Conservation (phyloP, 2,797 vertebrate species). For the Pseudochaenichthys georgianus region DNA sequence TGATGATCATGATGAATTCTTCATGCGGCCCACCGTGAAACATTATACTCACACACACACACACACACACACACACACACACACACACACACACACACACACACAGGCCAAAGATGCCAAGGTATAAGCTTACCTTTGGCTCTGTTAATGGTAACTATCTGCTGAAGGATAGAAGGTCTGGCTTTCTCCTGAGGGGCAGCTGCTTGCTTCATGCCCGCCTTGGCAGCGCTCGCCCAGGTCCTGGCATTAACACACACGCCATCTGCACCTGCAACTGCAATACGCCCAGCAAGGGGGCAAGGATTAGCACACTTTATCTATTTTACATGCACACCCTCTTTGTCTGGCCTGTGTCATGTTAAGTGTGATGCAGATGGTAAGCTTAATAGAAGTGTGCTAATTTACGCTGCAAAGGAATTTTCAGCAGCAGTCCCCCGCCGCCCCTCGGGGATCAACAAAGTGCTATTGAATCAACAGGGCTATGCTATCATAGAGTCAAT, state of each 20-base stretch:
- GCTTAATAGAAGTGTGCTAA: constrained; percentile 45
- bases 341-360: constrained; percentile 52
- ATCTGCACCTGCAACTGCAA: constrained; percentile 72
- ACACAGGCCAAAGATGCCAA: constrained; percentile 40
- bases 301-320: constrained; percentile 51
- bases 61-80: background rate
- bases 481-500: constrained; percentile 52
- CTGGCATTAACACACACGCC: constrained; percentile 59
- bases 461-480: constrained; percentile 65
- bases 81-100: constrained; percentile 11
- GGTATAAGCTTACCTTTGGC: constrained; percentile 71
- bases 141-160: constrained; percentile 55
- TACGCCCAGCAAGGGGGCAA: constrained; percentile 52
- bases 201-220: constrained; percentile 72
- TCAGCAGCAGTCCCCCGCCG: background rate
- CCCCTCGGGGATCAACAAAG: constrained; percentile 45
- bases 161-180: constrained; percentile 69
- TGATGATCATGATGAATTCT: constrained; percentile 64
- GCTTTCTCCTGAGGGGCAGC: constrained; percentile 76
- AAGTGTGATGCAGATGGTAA: constrained; percentile 45
- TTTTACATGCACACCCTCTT: constrained; percentile 45
- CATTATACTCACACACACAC: constrained; percentile 34
- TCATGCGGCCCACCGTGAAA: constrained; percentile 64
- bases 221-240: constrained; percentile 64
- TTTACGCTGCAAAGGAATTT: constrained; percentile 27